Evolutionary conservation across 1,140 invertebrate species (phyloP).

Genomic region (Stegodyphus dumicola): DNA sequence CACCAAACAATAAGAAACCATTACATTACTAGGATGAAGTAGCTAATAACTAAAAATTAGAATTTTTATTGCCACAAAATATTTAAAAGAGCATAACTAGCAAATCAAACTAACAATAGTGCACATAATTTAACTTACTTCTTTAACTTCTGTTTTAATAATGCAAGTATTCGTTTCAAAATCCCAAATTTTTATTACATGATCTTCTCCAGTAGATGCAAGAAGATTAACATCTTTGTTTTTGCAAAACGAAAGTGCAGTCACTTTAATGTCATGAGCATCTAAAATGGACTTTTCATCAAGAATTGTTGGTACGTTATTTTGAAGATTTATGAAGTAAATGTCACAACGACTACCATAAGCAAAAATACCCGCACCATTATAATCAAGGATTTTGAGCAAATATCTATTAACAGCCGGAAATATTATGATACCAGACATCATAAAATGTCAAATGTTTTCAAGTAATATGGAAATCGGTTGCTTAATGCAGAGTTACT

Average conservation of each 20-base stretch:
- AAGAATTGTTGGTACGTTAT: not conserved
- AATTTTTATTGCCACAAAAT: no score
- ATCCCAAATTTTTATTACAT: constrained; percentile 42
- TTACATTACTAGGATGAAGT: no score
- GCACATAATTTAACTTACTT: constrained; percentile 13
- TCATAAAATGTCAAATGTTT: no score
- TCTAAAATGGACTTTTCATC: not conserved
- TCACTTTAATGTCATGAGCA: not conserved
- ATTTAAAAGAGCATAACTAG: no score
- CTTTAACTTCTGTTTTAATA: not conserved
- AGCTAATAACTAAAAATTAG: no score
- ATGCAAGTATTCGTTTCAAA: not conserved
- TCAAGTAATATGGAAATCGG: no score
- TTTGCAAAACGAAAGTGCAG: constrained; percentile 11
- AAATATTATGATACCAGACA: no score
- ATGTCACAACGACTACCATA: constrained; percentile 17
- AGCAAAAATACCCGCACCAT: constrained; percentile 15
- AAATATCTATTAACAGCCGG: no score
- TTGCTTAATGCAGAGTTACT: no score
- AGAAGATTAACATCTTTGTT: not conserved
- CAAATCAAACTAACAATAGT: no score
- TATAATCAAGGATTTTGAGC: not conserved
- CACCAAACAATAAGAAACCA: no score
- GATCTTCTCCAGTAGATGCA: constrained; percentile 1
- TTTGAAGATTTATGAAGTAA: not conserved